These are phyloP conservation scores for Ceramica pisi DNA, from an alignment of 2,888 invertebrate species.

Conservation along the genomic window DNA sequence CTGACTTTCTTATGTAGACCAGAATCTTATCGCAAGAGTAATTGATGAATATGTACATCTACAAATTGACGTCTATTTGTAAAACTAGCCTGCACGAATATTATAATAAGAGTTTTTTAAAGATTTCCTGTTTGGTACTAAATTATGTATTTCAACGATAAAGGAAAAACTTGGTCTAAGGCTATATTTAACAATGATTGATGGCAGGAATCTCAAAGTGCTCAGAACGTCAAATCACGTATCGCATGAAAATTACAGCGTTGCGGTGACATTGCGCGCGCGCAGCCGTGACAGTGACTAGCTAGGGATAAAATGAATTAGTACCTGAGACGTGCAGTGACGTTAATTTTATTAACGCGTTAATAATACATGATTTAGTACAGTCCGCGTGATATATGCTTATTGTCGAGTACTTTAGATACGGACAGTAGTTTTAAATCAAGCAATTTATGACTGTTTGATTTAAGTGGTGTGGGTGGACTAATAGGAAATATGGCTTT, in stretches of 20 bases:
- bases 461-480: background rate
- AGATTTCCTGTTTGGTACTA: constrained; percentile 35
- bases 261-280: constrained; percentile 54
- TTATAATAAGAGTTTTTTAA: constrained; percentile 20
- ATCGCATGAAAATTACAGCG: constrained; percentile 52
- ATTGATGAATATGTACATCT: constrained; percentile 1
- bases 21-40: constrained; percentile 18
- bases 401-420: constrained; percentile 14
- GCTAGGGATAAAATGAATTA: constrained; percentile 51
- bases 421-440: constrained; percentile 23
- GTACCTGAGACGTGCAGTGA: constrained; percentile 34
- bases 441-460: constrained; percentile 11
- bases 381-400: constrained; percentile 1
- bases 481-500: background rate
- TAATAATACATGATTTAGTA: constrained; percentile 53
- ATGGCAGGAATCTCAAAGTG: constrained; percentile 9
- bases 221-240: constrained; percentile 52
- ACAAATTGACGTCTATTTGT: constrained; percentile 22
- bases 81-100: constrained; percentile 16
- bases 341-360: constrained; percentile 61
- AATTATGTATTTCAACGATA: constrained; percentile 26
- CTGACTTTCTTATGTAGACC: constrained; percentile 43
- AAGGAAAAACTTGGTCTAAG: constrained; percentile 45
- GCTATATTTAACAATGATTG: constrained; percentile 49
- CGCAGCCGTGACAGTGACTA: constrained; percentile 59